Evolutionary conservation across 64 coral and sea anemone species (phyloP).

Genomic region (Montipora capricornis): DNA sequence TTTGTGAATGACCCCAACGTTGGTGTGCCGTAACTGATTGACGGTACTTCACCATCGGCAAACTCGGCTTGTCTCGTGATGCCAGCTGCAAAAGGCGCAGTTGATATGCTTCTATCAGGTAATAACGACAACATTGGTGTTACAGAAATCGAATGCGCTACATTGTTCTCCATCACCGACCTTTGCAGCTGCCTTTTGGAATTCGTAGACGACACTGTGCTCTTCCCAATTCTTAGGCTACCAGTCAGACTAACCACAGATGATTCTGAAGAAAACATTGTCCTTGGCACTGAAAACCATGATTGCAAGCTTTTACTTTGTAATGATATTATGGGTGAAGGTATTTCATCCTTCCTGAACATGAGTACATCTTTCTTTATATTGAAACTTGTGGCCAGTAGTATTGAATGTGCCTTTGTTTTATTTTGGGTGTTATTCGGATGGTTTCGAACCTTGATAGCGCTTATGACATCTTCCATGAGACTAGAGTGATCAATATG

Average conservation of each 20-base stretch:
- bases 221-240: neutral
- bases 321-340: neutral
- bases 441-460: neutral
- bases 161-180: neutral
- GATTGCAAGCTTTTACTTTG: neutral
- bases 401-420: neutral
- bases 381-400: neutral
- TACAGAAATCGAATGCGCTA: neutral
- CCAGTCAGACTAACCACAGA: neutral
- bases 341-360: slow-evolving; percentile 17
- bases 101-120: neutral
- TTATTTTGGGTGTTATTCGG: neutral
- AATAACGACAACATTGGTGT: neutral
- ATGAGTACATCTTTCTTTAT: neutral
- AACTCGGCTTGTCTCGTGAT: neutral
- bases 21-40: neutral
- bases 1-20: neutral
- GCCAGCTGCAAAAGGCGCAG: neutral
- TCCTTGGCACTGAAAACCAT: neutral
- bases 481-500: neutral
- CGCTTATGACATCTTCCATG: neutral
- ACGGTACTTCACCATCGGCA: neutral
- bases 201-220: neutral
- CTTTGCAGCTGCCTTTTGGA: neutral
- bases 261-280: neutral